phyloP scores from a whole-genome alignment of 2,797 vertebrate genomes.

The Catharus ustulatus region DNA sequence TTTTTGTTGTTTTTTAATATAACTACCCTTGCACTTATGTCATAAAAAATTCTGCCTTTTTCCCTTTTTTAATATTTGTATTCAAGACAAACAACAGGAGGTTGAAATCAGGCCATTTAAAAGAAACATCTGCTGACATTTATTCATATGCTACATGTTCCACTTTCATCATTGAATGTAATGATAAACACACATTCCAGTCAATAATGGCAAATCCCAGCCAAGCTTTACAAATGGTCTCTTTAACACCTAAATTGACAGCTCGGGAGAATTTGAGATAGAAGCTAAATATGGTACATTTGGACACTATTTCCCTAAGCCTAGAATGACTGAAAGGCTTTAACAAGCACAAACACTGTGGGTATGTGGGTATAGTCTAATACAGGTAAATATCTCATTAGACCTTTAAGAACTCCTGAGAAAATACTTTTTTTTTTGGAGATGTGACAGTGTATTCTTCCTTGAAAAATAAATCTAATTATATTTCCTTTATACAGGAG shows the following conservation, averaged over 20 bases:
- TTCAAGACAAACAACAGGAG: constrained; percentile 87
- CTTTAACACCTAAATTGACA: constrained; percentile 87
- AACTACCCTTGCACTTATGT: constrained; percentile 84
- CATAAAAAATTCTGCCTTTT: constrained; percentile 81
- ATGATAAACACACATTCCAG: constrained; percentile 87
- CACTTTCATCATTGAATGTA: constrained; percentile 85
- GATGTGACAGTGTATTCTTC: background rate
- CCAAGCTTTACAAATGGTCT: constrained; percentile 87
- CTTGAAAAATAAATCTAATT: constrained; percentile 59
- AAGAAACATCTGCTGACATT: constrained; percentile 87
- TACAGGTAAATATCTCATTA: constrained; percentile 74
- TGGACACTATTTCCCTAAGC: constrained; percentile 83
- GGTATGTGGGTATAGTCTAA: constrained; percentile 68
- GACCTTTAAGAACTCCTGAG: constrained; percentile 50
- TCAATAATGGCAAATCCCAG: constrained; percentile 86
- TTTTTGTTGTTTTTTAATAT: constrained; percentile 78
- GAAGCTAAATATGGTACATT: constrained; percentile 86
- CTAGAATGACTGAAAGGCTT: constrained; percentile 79
- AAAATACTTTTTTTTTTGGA: background rate
- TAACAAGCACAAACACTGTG: constrained; percentile 79
- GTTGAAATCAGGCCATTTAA: constrained; percentile 86
- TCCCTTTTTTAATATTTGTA: constrained; percentile 85
- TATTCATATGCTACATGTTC: constrained; percentile 86
- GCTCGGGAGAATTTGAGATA: constrained; percentile 85
- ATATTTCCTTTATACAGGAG: constrained; percentile 42